Percentiles rank a stretch among this genome's conserved stretches.
Evolutionary conservation across 1,140 invertebrate species (phyloP).

Genomic region (Drosophila murphyi): DNA sequence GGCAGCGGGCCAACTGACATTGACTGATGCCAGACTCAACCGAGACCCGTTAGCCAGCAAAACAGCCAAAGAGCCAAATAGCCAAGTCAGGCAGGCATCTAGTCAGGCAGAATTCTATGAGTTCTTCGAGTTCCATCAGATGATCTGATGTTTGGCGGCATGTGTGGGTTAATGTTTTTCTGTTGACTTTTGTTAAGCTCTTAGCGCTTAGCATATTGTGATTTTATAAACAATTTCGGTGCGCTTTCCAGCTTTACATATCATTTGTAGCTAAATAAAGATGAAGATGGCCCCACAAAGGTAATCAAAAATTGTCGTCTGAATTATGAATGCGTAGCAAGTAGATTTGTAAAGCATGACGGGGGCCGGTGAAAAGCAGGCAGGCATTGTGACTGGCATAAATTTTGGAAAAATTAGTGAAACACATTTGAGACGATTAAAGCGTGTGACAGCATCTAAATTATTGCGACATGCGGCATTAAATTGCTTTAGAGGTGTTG

Average conservation of each 20-base stretch:
- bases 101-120: constrained; percentile 7
- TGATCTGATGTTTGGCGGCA: constrained; percentile 7
- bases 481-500: constrained; percentile 57
- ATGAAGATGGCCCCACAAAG: constrained; percentile 24
- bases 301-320: constrained; percentile 53
- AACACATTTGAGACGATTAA: constrained; percentile 55
- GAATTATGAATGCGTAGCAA: constrained; percentile 61
- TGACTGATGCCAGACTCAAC: constrained; percentile 74
- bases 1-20: constrained; percentile 79
- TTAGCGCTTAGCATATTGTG: constrained; percentile 41
- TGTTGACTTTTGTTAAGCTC: constrained; percentile 53
- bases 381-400: constrained; percentile 29
- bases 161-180: constrained; percentile 72
- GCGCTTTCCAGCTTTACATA: constrained; percentile 20
- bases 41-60: not conserved
- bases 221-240: constrained; percentile 65
- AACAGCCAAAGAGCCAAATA: constrained; percentile 23
- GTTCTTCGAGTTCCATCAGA: constrained; percentile 18
- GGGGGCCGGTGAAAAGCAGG: not conserved
- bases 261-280: constrained; percentile 37
- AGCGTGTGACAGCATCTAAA: constrained; percentile 57
- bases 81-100: not conserved
- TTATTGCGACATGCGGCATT: constrained; percentile 62
- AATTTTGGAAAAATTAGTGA: constrained; percentile 66
- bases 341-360: constrained; percentile 43